Evolutionary conservation across 2,888 invertebrate species (phyloP).

Genomic region (Drosophila mimica): DNA sequence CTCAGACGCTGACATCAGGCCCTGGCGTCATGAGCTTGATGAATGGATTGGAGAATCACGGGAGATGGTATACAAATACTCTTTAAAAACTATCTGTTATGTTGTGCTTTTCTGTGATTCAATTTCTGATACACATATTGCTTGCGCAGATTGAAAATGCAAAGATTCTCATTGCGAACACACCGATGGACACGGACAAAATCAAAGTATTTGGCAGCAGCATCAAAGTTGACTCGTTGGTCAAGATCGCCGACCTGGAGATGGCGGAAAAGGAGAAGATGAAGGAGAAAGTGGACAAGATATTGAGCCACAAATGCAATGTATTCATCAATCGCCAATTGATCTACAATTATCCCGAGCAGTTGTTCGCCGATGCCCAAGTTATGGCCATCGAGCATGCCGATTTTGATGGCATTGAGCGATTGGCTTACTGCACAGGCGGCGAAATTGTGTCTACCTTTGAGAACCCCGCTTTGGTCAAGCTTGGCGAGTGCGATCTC

Average conservation of each 20-base stretch:
- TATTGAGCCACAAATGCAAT: conserved; percentile 96
- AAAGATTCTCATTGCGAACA: conserved; percentile 98
- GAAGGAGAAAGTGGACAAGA: conserved; percentile 99
- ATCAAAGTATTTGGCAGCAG: conserved; percentile 99
- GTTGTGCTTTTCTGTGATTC: background rate
- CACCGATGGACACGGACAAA: conserved; percentile 99
- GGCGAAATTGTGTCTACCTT: conserved; percentile 99
- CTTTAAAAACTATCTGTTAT: background rate
- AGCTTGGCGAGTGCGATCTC: conserved; percentile 96
- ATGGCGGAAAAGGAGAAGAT: conserved; percentile 99
- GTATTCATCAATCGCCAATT: conserved; percentile 99
- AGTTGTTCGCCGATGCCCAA: conserved; percentile 98
- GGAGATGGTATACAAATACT: background rate
- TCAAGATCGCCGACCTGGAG: conserved; percentile 98
- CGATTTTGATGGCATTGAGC: conserved; percentile 99
- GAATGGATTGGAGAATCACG: background rate
- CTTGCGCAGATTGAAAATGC: conserved; percentile 92
- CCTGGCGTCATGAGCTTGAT: background rate
- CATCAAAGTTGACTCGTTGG: conserved; percentile 95
- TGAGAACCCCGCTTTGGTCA: conserved; percentile 95
- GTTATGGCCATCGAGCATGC: conserved; percentile 99
- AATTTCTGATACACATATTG: background rate
- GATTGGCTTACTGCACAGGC: conserved; percentile 97
- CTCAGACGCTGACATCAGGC: conserved; percentile 24
- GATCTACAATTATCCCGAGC: conserved; percentile 99